Evolutionary conservation across 1,140 invertebrate species (phyloP).

Genomic region (Bombus huntii): DNA sequence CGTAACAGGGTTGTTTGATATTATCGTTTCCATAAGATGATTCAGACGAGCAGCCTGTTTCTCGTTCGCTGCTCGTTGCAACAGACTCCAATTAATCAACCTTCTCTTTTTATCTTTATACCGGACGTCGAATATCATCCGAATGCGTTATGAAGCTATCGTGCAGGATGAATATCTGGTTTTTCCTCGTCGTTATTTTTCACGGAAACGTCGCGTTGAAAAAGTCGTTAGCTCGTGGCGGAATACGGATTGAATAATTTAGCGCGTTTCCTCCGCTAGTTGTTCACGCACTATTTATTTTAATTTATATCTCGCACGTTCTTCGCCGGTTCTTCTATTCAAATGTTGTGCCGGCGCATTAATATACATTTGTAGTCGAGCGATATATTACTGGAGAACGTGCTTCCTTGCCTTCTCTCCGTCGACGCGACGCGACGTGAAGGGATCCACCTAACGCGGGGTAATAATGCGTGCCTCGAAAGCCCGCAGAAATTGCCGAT

Average conservation of each 20-base stretch:
- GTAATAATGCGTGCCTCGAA: not conserved
- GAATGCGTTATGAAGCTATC: not conserved
- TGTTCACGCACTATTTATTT: constrained; percentile 27
- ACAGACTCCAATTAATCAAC: constrained; percentile 1
- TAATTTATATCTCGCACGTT: constrained; percentile 27
- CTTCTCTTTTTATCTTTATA: not conserved
- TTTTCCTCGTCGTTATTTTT: not conserved
- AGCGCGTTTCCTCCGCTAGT: not conserved
- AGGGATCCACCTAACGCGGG: not conserved
- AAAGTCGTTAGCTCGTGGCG: not conserved
- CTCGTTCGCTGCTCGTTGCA: not conserved
- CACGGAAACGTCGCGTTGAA: not conserved
- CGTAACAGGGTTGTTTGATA: not conserved
- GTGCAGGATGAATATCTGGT: not conserved
- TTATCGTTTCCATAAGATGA: constrained; percentile 5
- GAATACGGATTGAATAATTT: not conserved
- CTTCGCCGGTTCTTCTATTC: not conserved
- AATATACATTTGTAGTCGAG: constrained; percentile 33
- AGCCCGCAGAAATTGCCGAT: not conserved
- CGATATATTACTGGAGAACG: constrained; percentile 20
- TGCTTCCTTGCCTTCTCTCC: not conserved
- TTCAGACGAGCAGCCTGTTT: constrained; percentile 1
- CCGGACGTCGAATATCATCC: not conserved
- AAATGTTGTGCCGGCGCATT: constrained; percentile 11
- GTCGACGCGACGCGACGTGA: not conserved